Base-by-base conservation (phyloP, 2,888 invertebrate species). In the Cephus runcator region DNA sequence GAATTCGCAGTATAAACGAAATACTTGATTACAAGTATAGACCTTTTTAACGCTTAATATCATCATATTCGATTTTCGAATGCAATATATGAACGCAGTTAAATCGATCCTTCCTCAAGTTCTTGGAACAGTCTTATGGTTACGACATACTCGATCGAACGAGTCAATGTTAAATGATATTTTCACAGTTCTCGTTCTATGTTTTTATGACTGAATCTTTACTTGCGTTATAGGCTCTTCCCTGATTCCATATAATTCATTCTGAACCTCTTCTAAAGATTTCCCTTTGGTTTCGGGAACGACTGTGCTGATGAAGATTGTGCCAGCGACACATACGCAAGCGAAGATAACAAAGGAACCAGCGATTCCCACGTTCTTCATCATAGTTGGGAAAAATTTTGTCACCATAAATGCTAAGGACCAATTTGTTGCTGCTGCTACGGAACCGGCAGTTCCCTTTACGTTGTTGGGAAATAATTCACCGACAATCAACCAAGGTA, bases 401-500 rank as follows among this genome's bases (percentile, higher is more conserved):
- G 95, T 94, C 1, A 94, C 94, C 1, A 92, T 90, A 85, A 95
- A 95, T 0, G 95, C 95, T n/a, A 94, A 89, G 23, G 93, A 92
- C 96, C 96, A 96, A 85, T 95, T 96, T 76, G 94, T 92, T 15
- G 94, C 93, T 4, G 94, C 94, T 0, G 95, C 94, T n/a, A 95
- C 92, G 0, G 95, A 94, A 36, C 95, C 94, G 0, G 96, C 96
- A 78, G 93, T 88, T 73, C 93, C 94, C 75, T 94, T 95, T 0
- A 94, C 93, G 80, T 95, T 93, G 0, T 93, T 89, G 11, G 96
- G 93, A 84, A 96, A 94, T 69, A 96, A 92, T 89, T 96, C 95
- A 74, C 95, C 92, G 33, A 94, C 85, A 93, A 96, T 94, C 86
- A 96, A 90, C 95, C 96, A 95, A 0, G 96, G 96, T 35, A 96